These are phyloP conservation scores for Globodera ellingtonae DNA, from an alignment of 1,140 invertebrate species.

Conservation along the genomic window DNA sequence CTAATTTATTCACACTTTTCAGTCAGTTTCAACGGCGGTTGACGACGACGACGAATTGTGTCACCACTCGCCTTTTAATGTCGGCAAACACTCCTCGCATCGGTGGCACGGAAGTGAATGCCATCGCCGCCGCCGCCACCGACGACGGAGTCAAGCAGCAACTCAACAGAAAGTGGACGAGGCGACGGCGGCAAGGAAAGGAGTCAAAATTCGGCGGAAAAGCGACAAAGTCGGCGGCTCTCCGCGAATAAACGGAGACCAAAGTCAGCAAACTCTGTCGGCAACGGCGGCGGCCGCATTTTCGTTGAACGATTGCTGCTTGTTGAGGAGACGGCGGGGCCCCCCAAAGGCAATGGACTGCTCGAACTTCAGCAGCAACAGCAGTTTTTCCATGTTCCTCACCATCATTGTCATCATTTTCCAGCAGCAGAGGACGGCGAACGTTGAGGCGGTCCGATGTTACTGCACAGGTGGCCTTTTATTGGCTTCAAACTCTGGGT, in stretches of 20 bases:
- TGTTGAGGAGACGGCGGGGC: background rate
- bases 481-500: background rate
- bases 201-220: background rate
- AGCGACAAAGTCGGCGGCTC: background rate
- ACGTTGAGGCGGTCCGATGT: slow-evolving; percentile 33
- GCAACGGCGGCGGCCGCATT: too few relatives aligned
- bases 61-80: too few relatives aligned
- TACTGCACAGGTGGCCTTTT: slow-evolving; percentile 32
- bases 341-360: background rate
- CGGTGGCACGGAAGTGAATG: too few relatives aligned
- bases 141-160: too few relatives aligned
- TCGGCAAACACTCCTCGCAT: background rate
- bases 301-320: background rate
- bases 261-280: background rate
- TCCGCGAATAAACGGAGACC: background rate
- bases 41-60: background rate
- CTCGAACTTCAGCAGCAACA: background rate
- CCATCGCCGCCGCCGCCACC: too few relatives aligned
- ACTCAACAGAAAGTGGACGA: background rate
- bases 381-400: slow-evolving; percentile 27
- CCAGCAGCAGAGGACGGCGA: background rate
- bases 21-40: background rate
- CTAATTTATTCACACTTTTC: background rate
- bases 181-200: too few relatives aligned
- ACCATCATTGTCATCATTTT: slow-evolving; percentile 19